These are phyloP conservation scores for Cossypha dichroa DNA, from an alignment of 2,797 vertebrate genomes.

Conservation along the genomic window DNA sequence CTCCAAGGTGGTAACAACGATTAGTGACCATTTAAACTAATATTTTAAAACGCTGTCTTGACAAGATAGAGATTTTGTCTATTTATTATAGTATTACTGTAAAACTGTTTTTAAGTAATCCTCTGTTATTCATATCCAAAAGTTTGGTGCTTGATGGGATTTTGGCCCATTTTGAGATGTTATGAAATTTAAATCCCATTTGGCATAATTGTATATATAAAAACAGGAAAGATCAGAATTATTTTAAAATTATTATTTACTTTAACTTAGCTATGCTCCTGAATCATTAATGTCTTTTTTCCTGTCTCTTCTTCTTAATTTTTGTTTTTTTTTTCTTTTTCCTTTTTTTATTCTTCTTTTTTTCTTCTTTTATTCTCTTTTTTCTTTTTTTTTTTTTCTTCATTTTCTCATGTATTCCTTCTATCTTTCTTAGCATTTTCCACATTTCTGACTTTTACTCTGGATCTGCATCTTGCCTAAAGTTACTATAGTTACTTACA, in stretches of 20 bases:
- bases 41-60: neutral
- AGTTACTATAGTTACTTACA: neutral
- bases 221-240: neutral
- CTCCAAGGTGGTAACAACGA: neutral
- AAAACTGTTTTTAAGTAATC: neutral
- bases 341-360: neutral
- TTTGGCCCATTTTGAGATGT: neutral
- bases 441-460: neutral
- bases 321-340: neutral
- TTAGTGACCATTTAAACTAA: neutral
- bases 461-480: neutral
- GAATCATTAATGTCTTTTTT: neutral
- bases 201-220: neutral
- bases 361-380: neutral
- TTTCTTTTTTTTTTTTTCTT: neutral
- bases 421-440: neutral
- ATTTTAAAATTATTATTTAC: neutral
- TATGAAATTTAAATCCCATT: neutral
- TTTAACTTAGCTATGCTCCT: neutral
- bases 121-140: neutral
- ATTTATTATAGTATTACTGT: neutral
- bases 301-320: neutral
- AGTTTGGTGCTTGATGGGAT: neutral
- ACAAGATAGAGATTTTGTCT: neutral
- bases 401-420: neutral